These are phyloP conservation scores for Prolemur simus DNA, from an alignment of 2,113 vertebrate species.

Conservation along the genomic window DNA sequence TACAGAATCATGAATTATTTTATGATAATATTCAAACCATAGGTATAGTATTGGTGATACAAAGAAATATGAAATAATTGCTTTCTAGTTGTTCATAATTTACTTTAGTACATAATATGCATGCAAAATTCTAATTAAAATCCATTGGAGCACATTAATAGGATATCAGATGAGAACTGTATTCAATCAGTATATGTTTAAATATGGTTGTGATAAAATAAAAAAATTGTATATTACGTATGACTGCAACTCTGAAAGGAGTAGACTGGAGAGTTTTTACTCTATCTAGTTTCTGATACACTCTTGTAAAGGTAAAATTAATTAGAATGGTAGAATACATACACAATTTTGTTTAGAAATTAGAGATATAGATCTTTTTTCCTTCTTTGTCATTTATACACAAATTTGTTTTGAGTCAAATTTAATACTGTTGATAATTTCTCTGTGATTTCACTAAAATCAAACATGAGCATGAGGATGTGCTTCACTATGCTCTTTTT, in stretches of 20 bases:
- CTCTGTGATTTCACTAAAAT: background rate
- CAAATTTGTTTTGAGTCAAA: background rate
- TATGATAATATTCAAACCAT: background rate
- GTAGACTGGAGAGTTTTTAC: background rate
- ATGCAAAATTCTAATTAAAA: background rate
- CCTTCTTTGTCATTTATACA: background rate
- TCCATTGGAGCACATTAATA: background rate
- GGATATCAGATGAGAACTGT: background rate
- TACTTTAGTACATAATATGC: background rate
- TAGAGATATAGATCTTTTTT: background rate
- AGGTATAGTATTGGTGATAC: background rate
- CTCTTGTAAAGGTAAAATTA: background rate
- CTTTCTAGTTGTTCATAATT: background rate
- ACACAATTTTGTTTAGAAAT: background rate
- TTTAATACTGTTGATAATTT: slow-evolving; percentile 37
- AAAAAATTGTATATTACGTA: background rate
- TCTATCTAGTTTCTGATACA: background rate
- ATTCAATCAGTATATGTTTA: background rate
- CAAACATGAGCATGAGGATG: background rate
- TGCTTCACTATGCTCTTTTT: slow-evolving; percentile 7
- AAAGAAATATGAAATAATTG: background rate
- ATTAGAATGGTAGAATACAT: background rate
- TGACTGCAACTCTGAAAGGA: background rate
- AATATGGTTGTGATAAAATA: background rate
- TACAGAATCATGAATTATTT: background rate